These are phyloP conservation scores for Uloborus plumipes DNA, from an alignment of 2,888 invertebrate species.

Conservation along the genomic window DNA sequence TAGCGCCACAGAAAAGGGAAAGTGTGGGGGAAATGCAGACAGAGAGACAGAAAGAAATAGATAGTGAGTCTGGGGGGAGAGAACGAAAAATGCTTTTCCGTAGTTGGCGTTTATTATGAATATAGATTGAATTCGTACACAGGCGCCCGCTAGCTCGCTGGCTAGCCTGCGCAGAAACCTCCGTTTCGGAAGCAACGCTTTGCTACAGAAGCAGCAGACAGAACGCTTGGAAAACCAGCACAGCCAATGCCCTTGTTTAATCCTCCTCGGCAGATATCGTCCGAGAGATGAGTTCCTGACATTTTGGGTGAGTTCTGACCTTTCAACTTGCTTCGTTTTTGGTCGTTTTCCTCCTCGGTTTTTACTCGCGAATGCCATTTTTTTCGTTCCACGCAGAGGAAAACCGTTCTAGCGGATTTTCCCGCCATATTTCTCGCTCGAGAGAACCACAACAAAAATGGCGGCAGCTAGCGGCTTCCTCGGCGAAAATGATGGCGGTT, in stretches of 20 bases:
- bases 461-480: constrained; percentile 47
- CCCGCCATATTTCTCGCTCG: neutral
- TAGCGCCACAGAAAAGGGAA: constrained; percentile 1
- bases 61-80: neutral
- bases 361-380: no score
- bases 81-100: constrained; percentile 49
- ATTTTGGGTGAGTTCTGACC: no score
- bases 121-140: constrained; percentile 55
- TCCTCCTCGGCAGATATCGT: constrained; percentile 8
- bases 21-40: constrained; percentile 7
- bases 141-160: constrained; percentile 40
- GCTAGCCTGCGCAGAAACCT: constrained; percentile 50
- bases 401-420: no score
- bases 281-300: neutral
- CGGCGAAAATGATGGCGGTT: constrained; percentile 15
- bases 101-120: constrained; percentile 57
- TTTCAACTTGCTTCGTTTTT: no score
- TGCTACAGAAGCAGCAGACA: constrained; percentile 12
- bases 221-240: neutral
- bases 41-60: neutral
- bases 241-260: constrained; percentile 1
- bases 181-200: constrained; percentile 14
- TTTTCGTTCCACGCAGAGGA: no score
- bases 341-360: no score
- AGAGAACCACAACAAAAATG: constrained; percentile 53